These are phyloP conservation scores for Trichonephila clavipes DNA, from an alignment of 1,140 invertebrate genomes.

Conservation along the genomic window DNA sequence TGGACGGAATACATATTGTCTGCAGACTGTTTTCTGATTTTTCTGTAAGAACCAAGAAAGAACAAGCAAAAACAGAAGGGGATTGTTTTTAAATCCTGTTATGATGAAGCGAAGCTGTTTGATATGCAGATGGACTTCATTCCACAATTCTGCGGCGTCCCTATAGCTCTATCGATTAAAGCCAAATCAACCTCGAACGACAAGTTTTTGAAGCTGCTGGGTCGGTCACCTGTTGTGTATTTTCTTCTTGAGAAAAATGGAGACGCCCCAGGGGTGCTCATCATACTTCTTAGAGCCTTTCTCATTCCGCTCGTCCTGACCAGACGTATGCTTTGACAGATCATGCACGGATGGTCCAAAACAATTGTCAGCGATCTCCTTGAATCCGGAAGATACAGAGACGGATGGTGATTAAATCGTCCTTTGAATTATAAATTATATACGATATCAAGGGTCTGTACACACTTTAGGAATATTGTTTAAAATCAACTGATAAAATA, in stretches of 20 bases:
- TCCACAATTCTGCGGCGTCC: constrained; percentile 58
- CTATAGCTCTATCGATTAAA: constrained; percentile 70
- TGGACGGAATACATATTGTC: background rate
- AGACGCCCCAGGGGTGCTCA: constrained; percentile 44
- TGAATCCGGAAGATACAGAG: constrained; percentile 9
- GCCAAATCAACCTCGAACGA: constrained; percentile 71
- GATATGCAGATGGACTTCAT: constrained; percentile 74
- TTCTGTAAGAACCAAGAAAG: background rate
- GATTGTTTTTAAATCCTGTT: constrained; percentile 75
- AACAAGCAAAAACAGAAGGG: constrained; percentile 31
- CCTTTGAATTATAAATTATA: background rate
- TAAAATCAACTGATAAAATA: background rate
- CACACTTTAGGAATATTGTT: background rate
- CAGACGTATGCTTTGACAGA: constrained; percentile 46
- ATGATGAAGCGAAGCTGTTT: constrained; percentile 61
- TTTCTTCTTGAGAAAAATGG: constrained; percentile 58
- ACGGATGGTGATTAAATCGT: background rate
- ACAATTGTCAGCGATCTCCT: constrained; percentile 30
- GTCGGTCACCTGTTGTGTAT: constrained; percentile 71
- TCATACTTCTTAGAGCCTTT: constrained; percentile 36
- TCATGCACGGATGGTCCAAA: constrained; percentile 17
- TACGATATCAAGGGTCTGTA: background rate
- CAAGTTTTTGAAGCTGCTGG: constrained; percentile 70
- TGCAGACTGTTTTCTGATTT: background rate
- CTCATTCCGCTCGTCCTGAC: constrained; percentile 20